Conservation (phyloP, 2,888 invertebrate species). For the Eupsilia transversa region DNA sequence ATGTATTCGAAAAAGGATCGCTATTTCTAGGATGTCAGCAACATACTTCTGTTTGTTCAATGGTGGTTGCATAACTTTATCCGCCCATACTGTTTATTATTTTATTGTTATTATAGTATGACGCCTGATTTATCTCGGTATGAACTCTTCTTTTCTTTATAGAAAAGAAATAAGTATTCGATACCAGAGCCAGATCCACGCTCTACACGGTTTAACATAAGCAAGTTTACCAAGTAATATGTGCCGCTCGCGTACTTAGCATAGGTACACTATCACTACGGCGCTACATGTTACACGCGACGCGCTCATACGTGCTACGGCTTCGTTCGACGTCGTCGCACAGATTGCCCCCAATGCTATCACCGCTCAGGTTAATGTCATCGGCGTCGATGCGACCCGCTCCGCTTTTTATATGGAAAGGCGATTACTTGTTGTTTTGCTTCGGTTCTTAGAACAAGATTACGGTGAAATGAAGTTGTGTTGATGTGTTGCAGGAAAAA, state of each 20-base stretch:
- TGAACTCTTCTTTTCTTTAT: not conserved
- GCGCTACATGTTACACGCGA: constrained; percentile 26
- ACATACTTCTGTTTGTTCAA: not conserved
- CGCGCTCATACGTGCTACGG: constrained; percentile 42
- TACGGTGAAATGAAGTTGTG: constrained; percentile 32
- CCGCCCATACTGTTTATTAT: not conserved
- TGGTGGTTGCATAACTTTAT: not conserved
- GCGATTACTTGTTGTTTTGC: constrained; percentile 41
- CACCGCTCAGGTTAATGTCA: constrained; percentile 49
- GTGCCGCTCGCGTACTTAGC: constrained; percentile 60
- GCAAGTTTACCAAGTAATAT: constrained; percentile 52
- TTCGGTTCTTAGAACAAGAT: constrained; percentile 43
- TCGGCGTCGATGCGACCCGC: constrained; percentile 41
- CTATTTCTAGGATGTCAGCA: not conserved
- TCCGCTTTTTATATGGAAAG: constrained; percentile 34
- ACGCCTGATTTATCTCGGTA: no score
- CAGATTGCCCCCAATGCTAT: constrained; percentile 54
- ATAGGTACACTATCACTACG: constrained; percentile 57
- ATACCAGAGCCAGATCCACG: not conserved
- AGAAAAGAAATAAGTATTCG: not conserved
- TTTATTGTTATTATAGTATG: not conserved
- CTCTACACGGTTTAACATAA: constrained; percentile 9
- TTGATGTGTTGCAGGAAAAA: constrained; percentile 20
- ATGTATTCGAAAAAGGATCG: not conserved
- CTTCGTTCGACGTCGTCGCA: constrained; percentile 21